Evolutionary conservation across 2,797 vertebrate species (phyloP).

Genomic region (Orientallactaga sibirica): DNA sequence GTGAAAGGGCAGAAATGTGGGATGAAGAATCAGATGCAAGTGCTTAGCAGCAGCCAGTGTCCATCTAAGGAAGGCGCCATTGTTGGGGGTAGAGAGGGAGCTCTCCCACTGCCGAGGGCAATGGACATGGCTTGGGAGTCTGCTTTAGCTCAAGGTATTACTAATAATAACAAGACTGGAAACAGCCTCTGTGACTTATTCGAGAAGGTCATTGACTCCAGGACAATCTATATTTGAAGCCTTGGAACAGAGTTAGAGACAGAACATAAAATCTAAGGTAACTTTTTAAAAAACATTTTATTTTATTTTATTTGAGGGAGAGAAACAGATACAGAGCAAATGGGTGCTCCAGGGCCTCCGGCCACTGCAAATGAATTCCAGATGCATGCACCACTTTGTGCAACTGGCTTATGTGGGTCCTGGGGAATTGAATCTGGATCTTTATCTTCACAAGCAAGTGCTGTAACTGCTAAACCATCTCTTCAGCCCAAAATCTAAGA

Average conservation of each 20-base stretch:
- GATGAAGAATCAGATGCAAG: not conserved
- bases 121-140: not conserved
- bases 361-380: no score
- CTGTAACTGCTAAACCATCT: no score
- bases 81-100: not conserved
- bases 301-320: no score
- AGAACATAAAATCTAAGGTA: not conserved
- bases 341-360: no score
- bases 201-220: not conserved
- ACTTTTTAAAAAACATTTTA: no score
- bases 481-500: no score
- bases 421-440: no score
- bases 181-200: not conserved
- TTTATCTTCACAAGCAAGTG: no score
- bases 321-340: no score
- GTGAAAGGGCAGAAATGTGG: slow-evolving; percentile 17
- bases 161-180: not conserved
- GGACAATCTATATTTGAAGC: not conserved
- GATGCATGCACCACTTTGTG: no score
- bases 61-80: accelerated
- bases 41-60: not conserved
- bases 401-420: no score
- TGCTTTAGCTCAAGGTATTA: not conserved
- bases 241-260: not conserved
- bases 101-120: not conserved